Evolutionary conservation across 2,113 vertebrate genomes (phyloP).

Genomic region (Grammomys surdaster): DNA sequence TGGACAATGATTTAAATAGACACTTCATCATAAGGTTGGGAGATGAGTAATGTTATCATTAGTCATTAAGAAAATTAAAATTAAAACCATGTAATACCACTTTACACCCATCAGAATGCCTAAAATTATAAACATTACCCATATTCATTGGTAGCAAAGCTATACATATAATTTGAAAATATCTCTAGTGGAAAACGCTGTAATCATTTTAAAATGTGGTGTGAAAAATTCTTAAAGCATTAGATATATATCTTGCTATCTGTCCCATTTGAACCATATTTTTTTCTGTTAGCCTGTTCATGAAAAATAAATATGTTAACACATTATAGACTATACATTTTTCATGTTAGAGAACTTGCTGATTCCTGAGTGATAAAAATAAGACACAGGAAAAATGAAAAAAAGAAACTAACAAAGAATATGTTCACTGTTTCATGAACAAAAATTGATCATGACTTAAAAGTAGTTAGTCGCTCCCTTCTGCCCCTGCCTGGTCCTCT

Average conservation of each 20-base stretch:
- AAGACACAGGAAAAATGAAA: neutral
- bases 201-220: neutral
- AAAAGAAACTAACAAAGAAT: neutral
- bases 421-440: neutral
- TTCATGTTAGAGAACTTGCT: neutral
- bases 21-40: neutral
- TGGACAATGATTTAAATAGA: neutral
- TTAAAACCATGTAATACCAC: neutral
- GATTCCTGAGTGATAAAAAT: neutral
- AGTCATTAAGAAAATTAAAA: neutral
- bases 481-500: too few species aligned
- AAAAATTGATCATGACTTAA: neutral
- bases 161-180: neutral
- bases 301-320: neutral
- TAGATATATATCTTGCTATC: neutral
- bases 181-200: neutral
- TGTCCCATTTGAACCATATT: neutral
- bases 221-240: neutral
- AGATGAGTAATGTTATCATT: neutral
- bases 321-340: neutral
- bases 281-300: neutral
- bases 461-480: neutral
- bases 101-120: neutral
- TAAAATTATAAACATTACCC: neutral
- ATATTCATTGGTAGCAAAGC: neutral